These are phyloP conservation scores for Temnothorax longispinosus DNA, from an alignment of 1,140 invertebrate species.

Conservation along the genomic window DNA sequence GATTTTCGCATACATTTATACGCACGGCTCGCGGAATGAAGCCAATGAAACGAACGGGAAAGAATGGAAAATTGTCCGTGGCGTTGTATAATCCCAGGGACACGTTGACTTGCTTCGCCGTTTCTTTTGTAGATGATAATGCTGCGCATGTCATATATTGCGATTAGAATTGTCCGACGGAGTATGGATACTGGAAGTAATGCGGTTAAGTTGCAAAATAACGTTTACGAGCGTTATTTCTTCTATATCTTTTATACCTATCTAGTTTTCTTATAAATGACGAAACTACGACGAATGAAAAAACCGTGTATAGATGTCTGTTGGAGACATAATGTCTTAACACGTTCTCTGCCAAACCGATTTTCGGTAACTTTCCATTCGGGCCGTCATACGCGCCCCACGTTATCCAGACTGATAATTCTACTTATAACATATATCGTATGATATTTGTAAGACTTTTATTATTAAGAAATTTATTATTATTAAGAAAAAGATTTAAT, in stretches of 20 bases:
- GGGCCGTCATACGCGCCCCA: too few relatives aligned
- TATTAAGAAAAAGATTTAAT: too few relatives aligned
- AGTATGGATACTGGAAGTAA: not conserved
- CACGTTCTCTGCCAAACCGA: not conserved
- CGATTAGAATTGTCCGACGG: conserved; percentile 33
- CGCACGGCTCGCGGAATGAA: conserved; percentile 29
- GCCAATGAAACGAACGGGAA: conserved; percentile 27
- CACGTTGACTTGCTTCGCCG: conserved; percentile 11
- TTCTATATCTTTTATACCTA: not conserved
- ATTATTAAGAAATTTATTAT: too few relatives aligned
- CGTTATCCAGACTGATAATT: too few relatives aligned
- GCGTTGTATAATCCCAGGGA: conserved; percentile 60
- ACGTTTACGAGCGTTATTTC: not conserved
- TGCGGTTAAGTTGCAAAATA: conserved; percentile 36
- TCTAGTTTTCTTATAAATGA: not conserved
- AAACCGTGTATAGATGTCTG: not conserved
- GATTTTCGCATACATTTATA: conserved; percentile 41
- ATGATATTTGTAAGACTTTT: too few relatives aligned
- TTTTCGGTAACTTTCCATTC: not conserved
- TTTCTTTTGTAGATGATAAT: conserved; percentile 36
- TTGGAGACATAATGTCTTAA: not conserved
- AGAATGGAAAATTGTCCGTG: conserved; percentile 32
- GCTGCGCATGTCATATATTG: not conserved
- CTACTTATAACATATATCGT: too few relatives aligned
- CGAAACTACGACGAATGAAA: not conserved